Conservation (phyloP, 2,797 vertebrate genomes). For the Chrosomus eos region DNA sequence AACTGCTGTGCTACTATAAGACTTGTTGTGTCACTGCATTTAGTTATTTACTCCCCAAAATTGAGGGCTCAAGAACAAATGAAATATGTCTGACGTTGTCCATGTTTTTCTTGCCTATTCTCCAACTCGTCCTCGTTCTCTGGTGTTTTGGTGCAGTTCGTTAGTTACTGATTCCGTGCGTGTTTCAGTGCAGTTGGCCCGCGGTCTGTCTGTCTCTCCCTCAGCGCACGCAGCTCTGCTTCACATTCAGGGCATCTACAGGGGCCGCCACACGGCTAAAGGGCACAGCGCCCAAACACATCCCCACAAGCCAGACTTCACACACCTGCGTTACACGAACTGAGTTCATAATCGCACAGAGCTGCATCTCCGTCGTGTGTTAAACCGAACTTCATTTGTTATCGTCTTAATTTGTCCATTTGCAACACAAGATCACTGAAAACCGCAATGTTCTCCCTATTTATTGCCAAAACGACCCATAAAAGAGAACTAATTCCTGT, state of each 20-base stretch:
- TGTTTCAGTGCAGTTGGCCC: slow-evolving; percentile 77
- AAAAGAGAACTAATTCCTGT: slow-evolving; percentile 43
- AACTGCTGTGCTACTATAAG: not conserved
- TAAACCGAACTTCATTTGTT: not conserved
- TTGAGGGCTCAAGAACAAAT: not conserved
- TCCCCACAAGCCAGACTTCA: slow-evolving; percentile 61
- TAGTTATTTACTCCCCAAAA: no score
- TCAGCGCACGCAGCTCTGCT: slow-evolving; percentile 74
- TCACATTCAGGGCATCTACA: slow-evolving; percentile 82
- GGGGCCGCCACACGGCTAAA: slow-evolving; percentile 82
- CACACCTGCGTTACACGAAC: slow-evolving; percentile 53
- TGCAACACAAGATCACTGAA: not conserved
- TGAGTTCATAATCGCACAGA: slow-evolving; percentile 46
- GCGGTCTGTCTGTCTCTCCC: slow-evolving; percentile 60
- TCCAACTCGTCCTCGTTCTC: slow-evolving; percentile 45
- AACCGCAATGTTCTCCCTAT: not conserved
- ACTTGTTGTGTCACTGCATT: not conserved
- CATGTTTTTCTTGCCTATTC: slow-evolving; percentile 26
- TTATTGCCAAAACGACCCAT: not conserved
- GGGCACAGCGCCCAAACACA: slow-evolving; percentile 78
- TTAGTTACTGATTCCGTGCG: slow-evolving; percentile 78
- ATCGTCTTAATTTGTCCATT: not conserved
- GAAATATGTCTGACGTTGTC: not conserved
- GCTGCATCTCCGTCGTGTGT: not conserved
- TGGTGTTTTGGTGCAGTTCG: slow-evolving; percentile 68